Evolutionary conservation across 2,113 vertebrate genomes (phyloP), one percentile per base, ranked within the genome.

Genomic region (Aldabrachelys gigantea): DNA sequence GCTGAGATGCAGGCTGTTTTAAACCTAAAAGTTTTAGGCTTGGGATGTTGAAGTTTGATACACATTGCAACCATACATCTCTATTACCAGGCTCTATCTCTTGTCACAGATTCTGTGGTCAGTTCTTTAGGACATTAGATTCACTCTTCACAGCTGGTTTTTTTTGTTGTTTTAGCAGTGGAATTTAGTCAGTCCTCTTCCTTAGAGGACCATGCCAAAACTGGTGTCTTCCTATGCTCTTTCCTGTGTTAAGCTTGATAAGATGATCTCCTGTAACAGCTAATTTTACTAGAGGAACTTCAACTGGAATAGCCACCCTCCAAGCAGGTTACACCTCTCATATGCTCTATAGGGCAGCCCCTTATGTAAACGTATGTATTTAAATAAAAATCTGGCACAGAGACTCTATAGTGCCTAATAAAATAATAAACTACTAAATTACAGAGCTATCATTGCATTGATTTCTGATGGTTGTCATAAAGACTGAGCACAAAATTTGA

Each of bases 141-240:
- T 22, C 3, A 0, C 65, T 93, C 79, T 83, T 65, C 0, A 3
- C 82, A 50, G 87, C 87, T 89, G 16, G 59, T 83, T 96, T 85
- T 83, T 44, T 44, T 44, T 83, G 69, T 93, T 89, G 81, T 89
- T 88, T 90, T 96, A 95, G 93, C 49, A 9, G 83, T 82, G 80
- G 93, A 89, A 54, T 79, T 78, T 79, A 56, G 25, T 25, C 27
- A 21, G 65, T 65, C 85, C 54, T 94, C 81, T 82, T 78, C 80
- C 80, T 65, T 84, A 79, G 57, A 94, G 89, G 59, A 53, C 91
- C 90, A 5, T 95, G 91, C 92, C 91, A 96, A 96, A 84, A 94
- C 92, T 94, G 93, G 96, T 97, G 65, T 97, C 89, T 52, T 93
- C 89, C 91, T 96, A 56, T 35, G 10, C 90, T 97, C 93, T 97